Conservation (phyloP, 2,888 invertebrate genomes). For the Tachina fera region DNA sequence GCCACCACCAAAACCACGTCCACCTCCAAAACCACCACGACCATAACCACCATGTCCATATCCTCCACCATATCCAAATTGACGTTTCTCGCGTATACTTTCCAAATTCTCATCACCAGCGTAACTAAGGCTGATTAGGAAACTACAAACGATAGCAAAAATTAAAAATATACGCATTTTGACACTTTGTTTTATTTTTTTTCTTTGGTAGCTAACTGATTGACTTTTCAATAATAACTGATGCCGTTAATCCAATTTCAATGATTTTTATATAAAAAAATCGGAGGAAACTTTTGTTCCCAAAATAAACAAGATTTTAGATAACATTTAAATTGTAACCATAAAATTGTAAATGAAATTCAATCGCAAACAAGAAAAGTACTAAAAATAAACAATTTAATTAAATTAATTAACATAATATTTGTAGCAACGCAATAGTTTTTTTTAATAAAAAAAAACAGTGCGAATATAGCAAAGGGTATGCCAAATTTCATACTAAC, state of each 20-base stretch:
- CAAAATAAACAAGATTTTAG: neutral
- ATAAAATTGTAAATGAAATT: too few species aligned
- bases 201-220: neutral
- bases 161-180: constrained; percentile 44
- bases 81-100: constrained; percentile 32
- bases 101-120: neutral
- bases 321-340: neutral
- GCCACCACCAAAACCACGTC: constrained; percentile 34
- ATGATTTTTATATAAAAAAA: neutral
- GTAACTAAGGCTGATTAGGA: neutral
- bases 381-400: too few species aligned
- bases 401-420: too few species aligned
- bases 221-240: neutral
- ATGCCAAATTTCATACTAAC: too few species aligned
- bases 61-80: constrained; percentile 26
- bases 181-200: neutral
- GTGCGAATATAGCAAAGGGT: too few species aligned
- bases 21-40: neutral
- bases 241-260: neutral
- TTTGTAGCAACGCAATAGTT: too few species aligned
- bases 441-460: too few species aligned
- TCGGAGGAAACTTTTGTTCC: neutral
- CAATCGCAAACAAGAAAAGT: too few species aligned
- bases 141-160: neutral
- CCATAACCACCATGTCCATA: constrained; percentile 9